A percentile compares a stretch with the other conserved stretches of the same genome.
Conservation (phyloP, 2,113 vertebrate species). For the Atractosteus spatula region DNA sequence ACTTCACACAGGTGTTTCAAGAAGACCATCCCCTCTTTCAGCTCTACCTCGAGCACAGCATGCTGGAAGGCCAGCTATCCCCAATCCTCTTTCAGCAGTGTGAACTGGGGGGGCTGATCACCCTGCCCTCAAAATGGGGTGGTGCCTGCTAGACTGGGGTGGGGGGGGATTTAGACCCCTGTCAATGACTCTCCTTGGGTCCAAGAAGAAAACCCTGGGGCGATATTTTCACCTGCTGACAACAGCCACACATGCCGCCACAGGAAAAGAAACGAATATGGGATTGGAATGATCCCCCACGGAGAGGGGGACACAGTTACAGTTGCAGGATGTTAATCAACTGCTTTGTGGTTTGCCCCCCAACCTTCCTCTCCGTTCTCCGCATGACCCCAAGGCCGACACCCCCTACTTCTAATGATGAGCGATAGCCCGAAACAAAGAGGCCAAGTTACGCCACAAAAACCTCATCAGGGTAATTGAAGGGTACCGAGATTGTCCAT, state of each 20-base stretch:
- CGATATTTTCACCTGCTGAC: neutral
- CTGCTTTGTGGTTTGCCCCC: neutral
- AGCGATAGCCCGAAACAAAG: neutral
- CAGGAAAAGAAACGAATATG: slow-evolving; percentile 1
- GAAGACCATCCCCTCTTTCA: neutral
- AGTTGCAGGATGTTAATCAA: neutral
- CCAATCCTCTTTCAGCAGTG: neutral
- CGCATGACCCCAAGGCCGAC: neutral
- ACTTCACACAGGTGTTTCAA: neutral
- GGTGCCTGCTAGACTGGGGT: neutral
- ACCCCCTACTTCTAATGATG: neutral
- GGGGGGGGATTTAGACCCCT: neutral
- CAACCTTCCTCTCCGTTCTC: neutral
- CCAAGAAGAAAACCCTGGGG: neutral
- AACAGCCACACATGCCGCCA: neutral
- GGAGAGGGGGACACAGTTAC: neutral
- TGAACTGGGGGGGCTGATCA: neutral
- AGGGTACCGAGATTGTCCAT: neutral
- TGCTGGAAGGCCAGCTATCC: neutral
- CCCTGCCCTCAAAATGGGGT: neutral
- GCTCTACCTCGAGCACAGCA: neutral
- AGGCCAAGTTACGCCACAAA: neutral
- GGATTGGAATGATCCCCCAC: neutral
- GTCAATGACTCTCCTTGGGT: neutral
- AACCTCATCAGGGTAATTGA: neutral